A percentile compares a stretch with the other conserved stretches of the same genome.
Evolutionary conservation across 2,888 invertebrate species (phyloP).

Genomic region (Tetheella fluctuosa): DNA sequence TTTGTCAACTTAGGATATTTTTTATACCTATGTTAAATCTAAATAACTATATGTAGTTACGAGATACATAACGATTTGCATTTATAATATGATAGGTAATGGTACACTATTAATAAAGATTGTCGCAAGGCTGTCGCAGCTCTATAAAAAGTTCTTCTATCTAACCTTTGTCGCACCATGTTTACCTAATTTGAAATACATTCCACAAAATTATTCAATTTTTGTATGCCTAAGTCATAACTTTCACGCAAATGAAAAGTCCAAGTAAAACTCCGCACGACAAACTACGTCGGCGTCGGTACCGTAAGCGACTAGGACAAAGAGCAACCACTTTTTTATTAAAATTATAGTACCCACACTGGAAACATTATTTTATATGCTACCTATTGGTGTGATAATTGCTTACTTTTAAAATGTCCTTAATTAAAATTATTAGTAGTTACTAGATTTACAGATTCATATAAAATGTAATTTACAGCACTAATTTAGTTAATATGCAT

Average conservation of each 20-base stretch:
- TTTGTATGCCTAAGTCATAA: slow-evolving; percentile 29
- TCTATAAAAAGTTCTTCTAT: slow-evolving; percentile 8
- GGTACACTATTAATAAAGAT: neutral
- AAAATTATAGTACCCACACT: too few relatives aligned
- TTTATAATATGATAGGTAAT: neutral
- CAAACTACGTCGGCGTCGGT: slow-evolving; percentile 13
- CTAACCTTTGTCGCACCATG: slow-evolving; percentile 13
- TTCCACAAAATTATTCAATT: slow-evolving; percentile 18
- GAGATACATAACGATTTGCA: too few relatives aligned
- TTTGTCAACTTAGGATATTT: too few relatives aligned
- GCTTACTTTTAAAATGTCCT: too few relatives aligned
- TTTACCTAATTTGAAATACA: slow-evolving; percentile 19
- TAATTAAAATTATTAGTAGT: too few relatives aligned
- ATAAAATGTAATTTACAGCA: too few relatives aligned
- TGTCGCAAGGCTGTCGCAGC: neutral
- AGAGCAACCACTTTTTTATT: neutral
- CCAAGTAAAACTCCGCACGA: slow-evolving; percentile 31
- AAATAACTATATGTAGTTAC: too few relatives aligned
- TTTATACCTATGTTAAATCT: too few relatives aligned
- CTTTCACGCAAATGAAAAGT: slow-evolving; percentile 48
- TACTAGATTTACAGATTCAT: too few relatives aligned
- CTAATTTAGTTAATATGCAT: too few relatives aligned
- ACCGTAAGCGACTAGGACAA: slow-evolving; percentile 1
- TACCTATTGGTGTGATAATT: too few relatives aligned
- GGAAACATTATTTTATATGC: too few relatives aligned